Conservation (phyloP, 2,113 vertebrate genomes). For the Colius striatus region DNA sequence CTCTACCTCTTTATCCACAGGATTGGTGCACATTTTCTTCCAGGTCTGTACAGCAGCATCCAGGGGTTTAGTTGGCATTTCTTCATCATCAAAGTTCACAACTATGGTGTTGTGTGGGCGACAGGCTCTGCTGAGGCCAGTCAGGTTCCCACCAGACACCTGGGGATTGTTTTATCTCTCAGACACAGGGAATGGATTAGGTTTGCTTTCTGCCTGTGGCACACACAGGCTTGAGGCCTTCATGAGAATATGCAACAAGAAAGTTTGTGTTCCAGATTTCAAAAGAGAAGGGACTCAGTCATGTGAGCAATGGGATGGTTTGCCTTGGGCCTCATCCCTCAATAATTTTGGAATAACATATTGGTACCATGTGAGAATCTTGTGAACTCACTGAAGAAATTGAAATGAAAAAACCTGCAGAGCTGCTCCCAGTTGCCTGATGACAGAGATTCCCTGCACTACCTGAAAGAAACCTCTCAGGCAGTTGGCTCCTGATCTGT, state of each 20-base stretch:
- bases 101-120: slow-evolving; percentile 95
- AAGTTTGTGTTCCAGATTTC: neutral
- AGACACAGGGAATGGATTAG: neutral
- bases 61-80: slow-evolving; percentile 80
- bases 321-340: neutral
- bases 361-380: no score
- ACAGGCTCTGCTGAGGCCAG: slow-evolving; percentile 87
- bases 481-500: neutral
- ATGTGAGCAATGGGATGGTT: neutral
- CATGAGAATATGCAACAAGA: rapidly evolving
- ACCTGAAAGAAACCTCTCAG: neutral
- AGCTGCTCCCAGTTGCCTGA: neutral
- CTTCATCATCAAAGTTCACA: slow-evolving; percentile 84
- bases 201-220: neutral
- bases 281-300: neutral
- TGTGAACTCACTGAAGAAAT: no score
- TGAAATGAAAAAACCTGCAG: no score
- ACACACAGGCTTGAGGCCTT: neutral
- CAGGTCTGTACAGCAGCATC: slow-evolving; percentile 88
- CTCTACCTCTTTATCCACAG: slow-evolving; percentile 79
- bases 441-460: neutral
- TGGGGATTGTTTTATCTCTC: slow-evolving; percentile 78
- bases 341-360: no score
- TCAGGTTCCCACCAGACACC: slow-evolving; percentile 83
- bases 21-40: slow-evolving; percentile 81